phyloP scores from a whole-genome alignment of 2,888 invertebrate genomes.

The Monoplex corrugatus region DNA sequence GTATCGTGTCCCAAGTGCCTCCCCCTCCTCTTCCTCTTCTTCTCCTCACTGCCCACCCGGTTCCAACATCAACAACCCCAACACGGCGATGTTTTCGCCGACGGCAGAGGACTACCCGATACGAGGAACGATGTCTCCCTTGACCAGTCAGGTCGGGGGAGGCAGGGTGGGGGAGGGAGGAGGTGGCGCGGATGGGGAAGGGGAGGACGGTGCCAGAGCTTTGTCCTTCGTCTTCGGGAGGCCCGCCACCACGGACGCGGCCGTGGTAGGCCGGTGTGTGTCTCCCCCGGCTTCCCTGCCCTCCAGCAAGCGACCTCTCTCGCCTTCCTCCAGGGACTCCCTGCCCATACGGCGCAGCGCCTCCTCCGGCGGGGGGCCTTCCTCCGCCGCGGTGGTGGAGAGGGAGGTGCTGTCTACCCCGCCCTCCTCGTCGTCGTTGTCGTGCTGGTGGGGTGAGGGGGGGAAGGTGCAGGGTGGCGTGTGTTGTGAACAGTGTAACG shows the following conservation, averaged over 20 bases:
- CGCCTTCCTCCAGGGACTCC: conserved; percentile 52
- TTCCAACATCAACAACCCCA: neutral
- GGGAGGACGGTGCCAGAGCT: conserved; percentile 57
- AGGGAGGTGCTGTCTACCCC: conserved; percentile 52
- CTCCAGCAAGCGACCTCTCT: conserved; percentile 54
- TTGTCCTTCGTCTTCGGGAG: conserved; percentile 74
- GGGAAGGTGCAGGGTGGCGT: conserved; percentile 63
- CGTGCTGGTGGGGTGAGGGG: conserved; percentile 48
- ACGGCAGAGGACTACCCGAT: conserved; percentile 68
- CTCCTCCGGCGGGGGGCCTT: conserved; percentile 25
- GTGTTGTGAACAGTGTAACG: conserved; percentile 75
- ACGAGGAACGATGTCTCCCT: conserved; percentile 71
- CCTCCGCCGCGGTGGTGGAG: conserved; percentile 19
- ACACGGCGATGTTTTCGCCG: neutral
- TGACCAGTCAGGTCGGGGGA: conserved; percentile 58
- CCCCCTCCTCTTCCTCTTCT: neutral
- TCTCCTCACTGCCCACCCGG: neutral
- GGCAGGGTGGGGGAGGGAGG: neutral
- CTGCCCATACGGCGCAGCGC: conserved; percentile 49
- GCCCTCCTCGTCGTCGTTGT: conserved; percentile 17
- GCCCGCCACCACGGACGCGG: conserved; percentile 62
- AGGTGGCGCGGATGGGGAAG: neutral
- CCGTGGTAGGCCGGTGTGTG: conserved; percentile 47
- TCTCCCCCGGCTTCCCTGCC: conserved; percentile 53
- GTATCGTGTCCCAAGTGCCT: conserved; percentile 25